Conservation (phyloP, 2,113 vertebrate genomes). For the Cynopterus brachyotis region DNA sequence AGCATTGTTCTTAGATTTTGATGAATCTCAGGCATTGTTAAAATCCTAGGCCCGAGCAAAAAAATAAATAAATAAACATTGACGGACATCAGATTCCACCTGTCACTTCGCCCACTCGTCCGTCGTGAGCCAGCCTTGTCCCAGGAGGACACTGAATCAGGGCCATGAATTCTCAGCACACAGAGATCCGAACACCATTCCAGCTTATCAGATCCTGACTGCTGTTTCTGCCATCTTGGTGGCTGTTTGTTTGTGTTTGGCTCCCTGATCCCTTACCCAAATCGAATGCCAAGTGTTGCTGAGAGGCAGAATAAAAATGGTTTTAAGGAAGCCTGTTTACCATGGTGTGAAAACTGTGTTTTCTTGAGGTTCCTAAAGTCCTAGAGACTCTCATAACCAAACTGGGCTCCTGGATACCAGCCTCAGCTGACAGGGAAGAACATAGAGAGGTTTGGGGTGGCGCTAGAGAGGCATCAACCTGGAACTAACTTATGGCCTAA, state of each 20-base stretch:
- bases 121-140: not conserved
- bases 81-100: not conserved
- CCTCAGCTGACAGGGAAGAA: not conserved
- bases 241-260: not conserved
- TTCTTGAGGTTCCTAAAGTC: not conserved
- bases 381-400: not conserved
- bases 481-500: not conserved
- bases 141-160: constrained; percentile 15
- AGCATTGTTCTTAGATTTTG: not conserved
- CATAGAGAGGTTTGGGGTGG: not conserved
- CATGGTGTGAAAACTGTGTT: not conserved
- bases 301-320: constrained; percentile 68
- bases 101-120: not conserved
- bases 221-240: not conserved
- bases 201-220: not conserved
- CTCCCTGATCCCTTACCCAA: not conserved
- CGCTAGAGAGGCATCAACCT: not conserved
- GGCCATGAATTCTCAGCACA: not conserved
- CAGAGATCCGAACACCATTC: not conserved
- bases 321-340: constrained; percentile 48
- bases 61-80: not conserved
- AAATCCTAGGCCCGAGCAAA: not conserved
- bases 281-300: constrained; percentile 18
- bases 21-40: not conserved
- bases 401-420: not conserved